phyloP scores from a whole-genome alignment of 2,113 vertebrate genomes.

The Struthidea cinerea region DNA sequence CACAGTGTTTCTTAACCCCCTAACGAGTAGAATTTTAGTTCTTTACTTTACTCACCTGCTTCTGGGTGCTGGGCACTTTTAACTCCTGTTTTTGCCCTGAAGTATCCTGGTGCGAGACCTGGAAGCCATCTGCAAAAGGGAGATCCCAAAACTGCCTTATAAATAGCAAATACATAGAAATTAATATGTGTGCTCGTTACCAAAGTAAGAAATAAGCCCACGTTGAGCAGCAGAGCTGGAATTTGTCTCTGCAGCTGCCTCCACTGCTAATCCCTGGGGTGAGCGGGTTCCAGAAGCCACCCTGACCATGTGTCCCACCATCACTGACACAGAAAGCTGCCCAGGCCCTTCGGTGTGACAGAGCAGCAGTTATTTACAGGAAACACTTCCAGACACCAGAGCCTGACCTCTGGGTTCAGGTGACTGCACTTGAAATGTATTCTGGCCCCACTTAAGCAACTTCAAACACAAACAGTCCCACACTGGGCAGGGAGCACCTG shows the following conservation, averaged over 20 bases:
- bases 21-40: not conserved
- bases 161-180: not conserved
- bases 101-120: conserved; percentile 64
- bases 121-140: conserved; percentile 51
- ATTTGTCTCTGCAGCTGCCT: not conserved
- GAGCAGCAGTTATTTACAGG: not conserved
- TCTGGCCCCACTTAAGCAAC: not conserved
- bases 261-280: rapidly evolving
- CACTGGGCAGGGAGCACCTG: not conserved
- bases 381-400: not conserved
- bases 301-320: rapidly evolving
- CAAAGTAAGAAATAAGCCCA: not conserved
- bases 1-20: not conserved
- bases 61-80: conserved; percentile 66
- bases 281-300: not conserved
- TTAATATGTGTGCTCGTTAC: rapidly evolving
- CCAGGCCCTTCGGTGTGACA: rapidly evolving
- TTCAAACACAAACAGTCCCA: not conserved
- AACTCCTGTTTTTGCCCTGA: conserved; percentile 63
- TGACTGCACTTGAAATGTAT: not conserved
- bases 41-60: not conserved
- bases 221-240: not conserved
- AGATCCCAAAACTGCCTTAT: not conserved
- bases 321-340: no score
- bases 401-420: not conserved